A percentile compares a stretch with the other conserved stretches of the same genome.
phyloP scores from a whole-genome alignment of 2,113 vertebrate species.

The Pholis gunnellus region DNA sequence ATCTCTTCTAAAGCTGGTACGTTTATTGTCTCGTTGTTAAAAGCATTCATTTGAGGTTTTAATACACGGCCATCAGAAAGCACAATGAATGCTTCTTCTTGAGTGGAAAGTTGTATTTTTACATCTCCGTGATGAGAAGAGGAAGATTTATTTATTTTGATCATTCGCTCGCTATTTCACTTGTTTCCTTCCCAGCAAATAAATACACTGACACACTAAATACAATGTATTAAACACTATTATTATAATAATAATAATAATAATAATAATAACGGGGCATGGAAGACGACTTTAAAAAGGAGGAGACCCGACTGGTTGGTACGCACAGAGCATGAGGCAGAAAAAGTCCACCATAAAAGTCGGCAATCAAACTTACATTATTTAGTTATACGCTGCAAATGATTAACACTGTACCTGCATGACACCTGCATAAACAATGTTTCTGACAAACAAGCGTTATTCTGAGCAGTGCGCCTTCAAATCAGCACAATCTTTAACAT shows the following conservation, averaged over 20 bases:
- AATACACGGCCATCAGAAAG: background rate
- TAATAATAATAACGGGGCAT: conserved; percentile 86
- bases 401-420: conserved; percentile 69
- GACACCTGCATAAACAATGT: conserved; percentile 21
- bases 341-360: background rate
- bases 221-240: background rate
- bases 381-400: background rate
- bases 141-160: background rate
- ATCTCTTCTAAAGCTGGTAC: conserved; percentile 52
- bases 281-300: conserved; percentile 91
- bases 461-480: too few species aligned
- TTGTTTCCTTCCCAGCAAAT: background rate
- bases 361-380: background rate
- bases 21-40: conserved; percentile 13
- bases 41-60: background rate
- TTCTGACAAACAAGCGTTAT: too few species aligned
- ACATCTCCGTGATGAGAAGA: background rate
- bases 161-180: background rate
- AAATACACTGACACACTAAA: background rate
- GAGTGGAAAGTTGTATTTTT: background rate
- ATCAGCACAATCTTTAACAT: too few species aligned
- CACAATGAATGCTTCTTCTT: background rate
- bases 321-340: conserved; percentile 76
- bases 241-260: conserved; percentile 66
- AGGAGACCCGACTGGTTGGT: conserved; percentile 96